A percentile compares a stretch with the other conserved stretches of the same genome.
Evolutionary conservation across 2,888 invertebrate species (phyloP).

Genomic region (Tholera decimalis): DNA sequence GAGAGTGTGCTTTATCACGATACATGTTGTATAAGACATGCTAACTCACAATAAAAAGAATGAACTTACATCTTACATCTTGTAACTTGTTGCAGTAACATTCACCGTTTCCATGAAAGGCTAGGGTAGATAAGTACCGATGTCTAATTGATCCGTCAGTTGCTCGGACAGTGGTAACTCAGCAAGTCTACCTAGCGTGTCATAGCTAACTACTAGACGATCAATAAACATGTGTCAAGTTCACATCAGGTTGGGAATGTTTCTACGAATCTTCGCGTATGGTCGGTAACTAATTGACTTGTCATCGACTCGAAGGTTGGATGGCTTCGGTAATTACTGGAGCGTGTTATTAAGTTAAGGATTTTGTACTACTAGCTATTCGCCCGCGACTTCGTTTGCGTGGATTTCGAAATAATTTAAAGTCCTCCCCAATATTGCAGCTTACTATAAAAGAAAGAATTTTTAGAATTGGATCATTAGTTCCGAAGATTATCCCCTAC

Average conservation of each 20-base stretch:
- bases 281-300: conserved; percentile 23
- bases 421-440: too few species aligned
- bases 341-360: background rate
- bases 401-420: too few species aligned
- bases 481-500: too few species aligned
- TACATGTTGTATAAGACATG: too few species aligned
- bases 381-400: too few species aligned
- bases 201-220: conserved; percentile 19
- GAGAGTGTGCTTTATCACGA: too few species aligned
- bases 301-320: conserved; percentile 2
- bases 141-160: conserved; percentile 31
- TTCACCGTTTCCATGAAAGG: conserved; percentile 24
- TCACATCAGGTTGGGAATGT: conserved; percentile 36
- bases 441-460: too few species aligned
- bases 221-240: conserved; percentile 49
- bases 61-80: too few species aligned
- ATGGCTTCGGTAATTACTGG: background rate
- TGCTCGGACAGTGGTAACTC: conserved; percentile 1
- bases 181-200: conserved; percentile 30
- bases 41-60: too few species aligned
- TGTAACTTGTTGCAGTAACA: conserved; percentile 1
- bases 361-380: too few species aligned
- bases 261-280: conserved; percentile 40
- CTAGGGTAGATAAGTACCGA: too few species aligned
- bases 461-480: too few species aligned